Evolutionary conservation across 2,113 vertebrate species (phyloP), one percentile per base, ranked within the genome.

Genomic region (Corynorhinus townsendii): DNA sequence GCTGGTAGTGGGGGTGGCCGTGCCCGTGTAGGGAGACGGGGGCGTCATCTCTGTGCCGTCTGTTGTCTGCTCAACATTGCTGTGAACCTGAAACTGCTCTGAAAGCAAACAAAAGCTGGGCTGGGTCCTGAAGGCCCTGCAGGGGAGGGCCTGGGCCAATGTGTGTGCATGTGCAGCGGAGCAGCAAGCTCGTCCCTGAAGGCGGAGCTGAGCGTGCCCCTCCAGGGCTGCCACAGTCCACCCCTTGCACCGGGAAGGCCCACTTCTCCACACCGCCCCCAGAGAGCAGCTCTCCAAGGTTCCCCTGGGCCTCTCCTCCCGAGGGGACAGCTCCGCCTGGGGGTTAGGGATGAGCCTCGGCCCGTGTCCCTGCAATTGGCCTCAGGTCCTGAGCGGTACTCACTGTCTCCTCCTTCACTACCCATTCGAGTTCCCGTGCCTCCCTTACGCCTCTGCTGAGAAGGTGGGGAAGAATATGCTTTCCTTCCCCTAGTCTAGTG

Each of bases 141-240:
- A 54, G 43, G 19, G 33, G 28, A 79, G 54, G 38, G n/a, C n/a
- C n/a, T n/a, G n/a, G n/a, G n/a, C n/a, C n/a, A n/a, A n/a, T n/a
- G n/a, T n/a, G n/a, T n/a, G n/a, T n/a, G n/a, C n/a, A 0, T 0
- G 1, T 5, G 17, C 52, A 38, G 17, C 30, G 5, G 30, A 16
- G n/a, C 1, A 5, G 77, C 16, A 16, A 43, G 38, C 26, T 22
- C 2, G 11, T 87, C 14, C 68, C 22, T 2, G 11, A 28, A 64
- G 45, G 11, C 40, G 69, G 35, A 68, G n/a, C 26, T 17, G 62
- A 19, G 45, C 1, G 71, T 2, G 19, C 35, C 35, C 54, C 62
- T 38, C 62, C n/a, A 3, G 0, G 47, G 62, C 26, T 11, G 49
- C 72, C 68, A 26, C 10, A 0, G 54, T 30, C 66, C 45, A 5